Base-by-base conservation (phyloP, 1,140 invertebrate genomes). In the Scaptomyza montana region DNA sequence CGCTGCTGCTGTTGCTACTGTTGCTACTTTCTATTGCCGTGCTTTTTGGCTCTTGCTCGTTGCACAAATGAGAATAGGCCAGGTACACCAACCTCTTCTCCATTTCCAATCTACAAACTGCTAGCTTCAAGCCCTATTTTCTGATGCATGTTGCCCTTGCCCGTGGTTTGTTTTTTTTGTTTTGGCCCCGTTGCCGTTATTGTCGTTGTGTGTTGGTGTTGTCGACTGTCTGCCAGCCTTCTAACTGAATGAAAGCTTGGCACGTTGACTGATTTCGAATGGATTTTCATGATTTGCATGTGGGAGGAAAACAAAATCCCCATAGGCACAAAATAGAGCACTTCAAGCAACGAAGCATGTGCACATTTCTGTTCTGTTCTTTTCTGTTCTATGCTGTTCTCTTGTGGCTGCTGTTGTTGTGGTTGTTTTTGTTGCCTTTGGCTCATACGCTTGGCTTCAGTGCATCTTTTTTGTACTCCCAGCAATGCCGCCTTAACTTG, bases 271-370 rank as follows among this genome's bases (percentile, higher is more conserved):
- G 82, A 86, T 86, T 86, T 76, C 82, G 76, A 86, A 86, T 86
- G 82, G 82, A 87, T 87, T 87, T 86, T 82, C 75, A 80, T 80
- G 65, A 73, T 63, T 69, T 63, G 64, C 75, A 65, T 68, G 41
- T 62, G 57, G 51, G 45, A 55, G 69, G 69, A 47, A 60, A 55
- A 66, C 69, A 62, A 81, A 81, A 78, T 87, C 82, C 82, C 82
- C 82, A 84, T 76, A 87, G 82, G 82, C 87, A 82, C 82, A 86
- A 87, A 86, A 86, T 86, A 75, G 78, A 82, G 82, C 82, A 86
- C 82, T 86, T 69, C 67, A 81, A 68, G 61, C 82, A 87, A 78
- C 82, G 78, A 78, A 81, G 82, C 82, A 86, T 86, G 82, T 86
- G 82, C 81, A 86, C 81, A 86, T 86, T 85, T 74, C 61, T 74